phyloP scores from a whole-genome alignment of 2,888 invertebrate genomes.

The Schizotus pectinicornis region DNA sequence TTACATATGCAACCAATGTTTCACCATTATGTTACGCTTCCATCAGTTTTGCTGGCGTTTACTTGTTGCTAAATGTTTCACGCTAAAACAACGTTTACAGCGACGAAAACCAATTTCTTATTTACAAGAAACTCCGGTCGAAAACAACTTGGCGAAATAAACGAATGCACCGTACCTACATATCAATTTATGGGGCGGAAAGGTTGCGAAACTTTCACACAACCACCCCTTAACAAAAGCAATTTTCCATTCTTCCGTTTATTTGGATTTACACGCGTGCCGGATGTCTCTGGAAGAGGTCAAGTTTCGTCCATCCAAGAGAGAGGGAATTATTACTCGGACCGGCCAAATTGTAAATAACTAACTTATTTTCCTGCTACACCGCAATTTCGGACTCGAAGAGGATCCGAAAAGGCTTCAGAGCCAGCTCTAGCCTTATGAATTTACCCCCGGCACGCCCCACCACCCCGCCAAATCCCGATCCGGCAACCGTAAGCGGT shows the following conservation, averaged over 20 bases:
- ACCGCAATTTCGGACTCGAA: too few relatives aligned
- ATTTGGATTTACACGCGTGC: constrained; percentile 20
- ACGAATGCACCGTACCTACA: neutral
- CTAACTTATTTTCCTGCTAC: too few relatives aligned
- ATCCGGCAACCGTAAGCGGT: too few relatives aligned
- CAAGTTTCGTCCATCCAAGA: too few relatives aligned
- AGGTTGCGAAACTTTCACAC: neutral
- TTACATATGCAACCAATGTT: constrained; percentile 23
- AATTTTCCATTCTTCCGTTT: constrained; percentile 19
- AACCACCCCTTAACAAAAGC: constrained; percentile 13
- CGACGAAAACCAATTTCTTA: constrained; percentile 2
- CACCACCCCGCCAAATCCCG: too few relatives aligned
- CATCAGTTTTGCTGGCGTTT: constrained; percentile 1
- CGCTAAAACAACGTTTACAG: neutral
- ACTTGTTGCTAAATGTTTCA: constrained; percentile 20
- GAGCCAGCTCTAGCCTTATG: too few relatives aligned
- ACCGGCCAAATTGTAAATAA: too few relatives aligned
- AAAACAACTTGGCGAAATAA: neutral
- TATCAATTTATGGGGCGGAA: constrained; percentile 5
- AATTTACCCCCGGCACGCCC: too few relatives aligned
- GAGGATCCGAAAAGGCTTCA: too few relatives aligned
- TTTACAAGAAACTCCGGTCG: neutral
- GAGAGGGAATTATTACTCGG: too few relatives aligned
- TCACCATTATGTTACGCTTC: constrained; percentile 8
- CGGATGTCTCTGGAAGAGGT: constrained; percentile 1